Conservation (phyloP, 2,113 vertebrate species). For the Herpailurus yagouaroundi region DNA sequence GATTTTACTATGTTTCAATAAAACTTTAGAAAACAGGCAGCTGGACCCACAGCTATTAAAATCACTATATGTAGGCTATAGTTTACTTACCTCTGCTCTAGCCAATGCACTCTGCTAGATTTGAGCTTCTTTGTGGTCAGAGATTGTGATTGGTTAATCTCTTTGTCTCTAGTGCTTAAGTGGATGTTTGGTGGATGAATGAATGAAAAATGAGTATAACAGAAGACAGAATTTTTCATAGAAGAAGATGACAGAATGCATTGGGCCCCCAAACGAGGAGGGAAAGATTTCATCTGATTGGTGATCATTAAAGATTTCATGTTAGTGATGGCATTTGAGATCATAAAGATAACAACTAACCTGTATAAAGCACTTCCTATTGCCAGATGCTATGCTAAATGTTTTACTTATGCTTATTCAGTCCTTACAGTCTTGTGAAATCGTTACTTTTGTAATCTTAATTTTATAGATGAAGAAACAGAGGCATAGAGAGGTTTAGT, state of each 20-base stretch:
- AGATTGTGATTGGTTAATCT: conserved; percentile 1
- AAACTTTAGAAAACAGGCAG: neutral
- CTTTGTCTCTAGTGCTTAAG: neutral
- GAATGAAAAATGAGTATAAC: neutral
- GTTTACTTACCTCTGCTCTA: neutral
- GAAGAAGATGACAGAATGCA: neutral
- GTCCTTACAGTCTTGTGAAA: conserved; percentile 15
- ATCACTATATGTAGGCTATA: neutral
- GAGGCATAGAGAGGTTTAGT: conserved; percentile 47
- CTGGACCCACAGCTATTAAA: neutral
- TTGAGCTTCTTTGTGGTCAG: conserved; percentile 16
- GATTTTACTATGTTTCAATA: neutral
- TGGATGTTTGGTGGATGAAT: neutral
- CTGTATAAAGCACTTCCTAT: neutral
- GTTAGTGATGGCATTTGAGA: conserved; percentile 14
- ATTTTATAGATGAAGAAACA: conserved; percentile 59
- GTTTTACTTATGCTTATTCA: conserved; percentile 26
- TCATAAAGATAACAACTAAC: conserved; percentile 31
- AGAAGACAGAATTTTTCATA: conserved; percentile 19
- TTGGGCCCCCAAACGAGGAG: neutral
- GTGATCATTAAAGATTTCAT: conserved; percentile 37
- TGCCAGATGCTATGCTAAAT: neutral
- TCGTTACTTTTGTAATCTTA: conserved; percentile 43
- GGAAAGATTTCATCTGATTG: conserved; percentile 7
- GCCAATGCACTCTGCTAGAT: neutral